Conservation (phyloP, 1,140 invertebrate genomes). For the Lamellibrachia luymesi region DNA sequence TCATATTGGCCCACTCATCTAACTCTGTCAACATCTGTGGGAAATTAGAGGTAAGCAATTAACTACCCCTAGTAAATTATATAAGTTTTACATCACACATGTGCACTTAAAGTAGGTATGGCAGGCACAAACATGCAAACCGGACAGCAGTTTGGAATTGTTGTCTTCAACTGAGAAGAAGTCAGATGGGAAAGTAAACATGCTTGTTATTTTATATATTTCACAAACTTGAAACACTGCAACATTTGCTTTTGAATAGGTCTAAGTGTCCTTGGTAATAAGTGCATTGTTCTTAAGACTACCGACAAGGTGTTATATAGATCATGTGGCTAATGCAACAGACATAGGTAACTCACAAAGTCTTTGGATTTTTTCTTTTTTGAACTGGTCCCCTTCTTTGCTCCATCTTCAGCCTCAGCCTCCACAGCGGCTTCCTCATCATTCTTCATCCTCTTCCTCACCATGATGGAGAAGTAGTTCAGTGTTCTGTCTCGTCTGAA, state of each 20-base stretch:
- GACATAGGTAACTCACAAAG: conserved; percentile 37
- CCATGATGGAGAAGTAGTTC: conserved; percentile 93
- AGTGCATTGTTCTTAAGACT: too few relatives aligned
- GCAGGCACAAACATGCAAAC: too few relatives aligned
- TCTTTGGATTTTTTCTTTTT: conserved; percentile 36
- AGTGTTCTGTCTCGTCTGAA: conserved; percentile 85
- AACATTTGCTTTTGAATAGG: too few relatives aligned
- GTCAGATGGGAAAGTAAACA: too few relatives aligned
- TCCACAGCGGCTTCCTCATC: conserved; percentile 73
- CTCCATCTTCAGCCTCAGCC: conserved; percentile 31
- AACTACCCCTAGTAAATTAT: background rate
- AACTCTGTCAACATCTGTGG: conserved; percentile 60
- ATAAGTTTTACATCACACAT: too few relatives aligned
- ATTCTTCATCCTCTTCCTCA: conserved; percentile 74
- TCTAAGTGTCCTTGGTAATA: too few relatives aligned
- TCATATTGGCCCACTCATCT: conserved; percentile 44
- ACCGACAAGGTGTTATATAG: background rate
- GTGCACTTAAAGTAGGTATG: too few relatives aligned
- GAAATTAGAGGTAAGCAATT: background rate
- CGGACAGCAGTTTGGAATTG: too few relatives aligned
- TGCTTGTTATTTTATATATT: too few relatives aligned
- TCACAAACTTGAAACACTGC: too few relatives aligned
- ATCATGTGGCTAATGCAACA: background rate
- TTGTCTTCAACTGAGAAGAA: too few relatives aligned
- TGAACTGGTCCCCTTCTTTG: conserved; percentile 35